phyloP scores from a whole-genome alignment of 2,888 invertebrate species.

The Catocala sponsa region DNA sequence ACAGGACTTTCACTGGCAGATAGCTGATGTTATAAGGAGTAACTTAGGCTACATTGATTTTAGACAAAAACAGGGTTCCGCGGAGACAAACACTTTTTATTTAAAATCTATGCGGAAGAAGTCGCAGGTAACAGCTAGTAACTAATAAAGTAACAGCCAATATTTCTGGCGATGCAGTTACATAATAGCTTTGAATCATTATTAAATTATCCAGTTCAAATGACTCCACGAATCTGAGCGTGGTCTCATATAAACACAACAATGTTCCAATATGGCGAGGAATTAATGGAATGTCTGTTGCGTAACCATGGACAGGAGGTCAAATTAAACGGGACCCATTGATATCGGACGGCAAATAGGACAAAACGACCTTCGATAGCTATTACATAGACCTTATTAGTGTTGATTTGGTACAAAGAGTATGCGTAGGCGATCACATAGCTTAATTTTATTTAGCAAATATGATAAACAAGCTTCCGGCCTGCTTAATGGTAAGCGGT shows the following conservation, averaged over 20 bases:
- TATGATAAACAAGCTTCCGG: too few species aligned
- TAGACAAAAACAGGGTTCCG: too few species aligned
- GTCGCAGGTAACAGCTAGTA: too few species aligned
- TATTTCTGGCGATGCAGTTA: too few species aligned
- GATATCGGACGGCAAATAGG: constrained; percentile 20
- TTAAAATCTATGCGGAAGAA: too few species aligned
- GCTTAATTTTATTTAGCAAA: too few species aligned
- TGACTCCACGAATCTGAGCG: constrained; percentile 4
- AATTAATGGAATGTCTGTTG: constrained; percentile 47
- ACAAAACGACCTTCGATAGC: constrained; percentile 13
- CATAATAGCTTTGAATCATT: background rate
- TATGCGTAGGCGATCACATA: constrained; percentile 10
- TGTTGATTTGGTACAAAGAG: background rate
- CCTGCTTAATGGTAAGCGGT: too few species aligned
- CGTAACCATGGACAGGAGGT: constrained; percentile 39
- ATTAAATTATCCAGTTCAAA: background rate
- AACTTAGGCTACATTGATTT: too few species aligned
- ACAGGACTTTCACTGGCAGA: too few species aligned
- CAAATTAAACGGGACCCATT: constrained; percentile 43
- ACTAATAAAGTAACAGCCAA: too few species aligned
- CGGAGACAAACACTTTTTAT: too few species aligned
- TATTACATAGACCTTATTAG: constrained; percentile 11
- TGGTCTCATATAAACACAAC: constrained; percentile 10
- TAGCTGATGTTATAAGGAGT: too few species aligned
- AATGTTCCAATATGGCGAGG: constrained; percentile 42